Evolutionary conservation across 2,113 vertebrate species (phyloP).

Genomic region (Cricetomys ansorgei): DNA sequence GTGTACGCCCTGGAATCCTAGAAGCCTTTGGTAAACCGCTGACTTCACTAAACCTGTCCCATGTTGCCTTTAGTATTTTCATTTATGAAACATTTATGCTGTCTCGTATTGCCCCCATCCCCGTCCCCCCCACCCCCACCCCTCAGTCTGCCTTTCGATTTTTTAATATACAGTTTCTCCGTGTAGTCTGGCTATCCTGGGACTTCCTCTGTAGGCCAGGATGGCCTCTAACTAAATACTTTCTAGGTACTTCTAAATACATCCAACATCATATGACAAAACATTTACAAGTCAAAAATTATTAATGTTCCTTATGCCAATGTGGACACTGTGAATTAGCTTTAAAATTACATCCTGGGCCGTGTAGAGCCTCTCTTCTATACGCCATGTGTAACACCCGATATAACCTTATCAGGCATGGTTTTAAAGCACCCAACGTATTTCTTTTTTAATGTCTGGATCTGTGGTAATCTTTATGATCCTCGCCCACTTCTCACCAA

Average conservation of each 20-base stretch:
- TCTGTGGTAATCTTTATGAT: background rate
- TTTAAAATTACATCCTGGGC: conserved; percentile 19
- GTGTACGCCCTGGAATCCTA: background rate
- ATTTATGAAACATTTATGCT: conserved; percentile 27
- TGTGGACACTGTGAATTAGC: background rate
- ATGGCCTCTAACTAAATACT: too few relatives aligned
- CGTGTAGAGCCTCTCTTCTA: background rate
- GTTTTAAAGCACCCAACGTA: background rate
- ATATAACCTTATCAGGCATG: background rate
- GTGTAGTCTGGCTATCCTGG: too few relatives aligned
- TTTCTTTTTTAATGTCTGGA: background rate
- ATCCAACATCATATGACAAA: background rate
- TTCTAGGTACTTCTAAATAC: background rate
- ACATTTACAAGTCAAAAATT: conserved; percentile 29
- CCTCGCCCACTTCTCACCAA: background rate
- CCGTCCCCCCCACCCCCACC: too few relatives aligned
- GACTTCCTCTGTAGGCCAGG: too few relatives aligned
- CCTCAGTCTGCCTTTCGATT: too few relatives aligned
- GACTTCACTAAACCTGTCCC: background rate
- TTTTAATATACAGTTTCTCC: too few relatives aligned
- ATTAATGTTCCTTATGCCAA: background rate
- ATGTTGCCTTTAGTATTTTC: background rate
- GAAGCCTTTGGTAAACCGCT: background rate
- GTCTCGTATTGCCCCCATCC: too few relatives aligned
- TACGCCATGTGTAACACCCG: background rate